Conservation (phyloP, 2,797 vertebrate species). For the Alfaro cultratus region DNA sequence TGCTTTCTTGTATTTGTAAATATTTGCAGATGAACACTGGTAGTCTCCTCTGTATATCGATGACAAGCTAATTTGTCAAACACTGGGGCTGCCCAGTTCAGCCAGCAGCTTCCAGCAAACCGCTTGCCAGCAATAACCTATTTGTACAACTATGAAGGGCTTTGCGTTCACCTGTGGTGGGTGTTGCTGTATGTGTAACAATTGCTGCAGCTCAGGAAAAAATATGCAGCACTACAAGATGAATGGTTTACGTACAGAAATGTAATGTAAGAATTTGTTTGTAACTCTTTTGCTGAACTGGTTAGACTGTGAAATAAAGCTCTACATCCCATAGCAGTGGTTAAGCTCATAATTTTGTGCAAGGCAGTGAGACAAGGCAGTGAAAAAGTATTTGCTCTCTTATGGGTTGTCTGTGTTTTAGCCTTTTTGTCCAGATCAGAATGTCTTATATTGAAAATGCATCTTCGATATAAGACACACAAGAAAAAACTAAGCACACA, state of each 20-base stretch:
- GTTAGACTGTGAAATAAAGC: slow-evolving; percentile 42
- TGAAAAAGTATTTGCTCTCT: not conserved
- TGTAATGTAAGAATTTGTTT: slow-evolving; percentile 38
- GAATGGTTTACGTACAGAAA: slow-evolving; percentile 7
- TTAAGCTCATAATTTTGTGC: slow-evolving; percentile 50
- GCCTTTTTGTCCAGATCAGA: not conserved
- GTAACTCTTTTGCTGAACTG: slow-evolving; percentile 39
- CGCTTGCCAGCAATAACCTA: slow-evolving; percentile 56
- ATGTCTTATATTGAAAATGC: not conserved
- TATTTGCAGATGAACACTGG: slow-evolving; percentile 71
- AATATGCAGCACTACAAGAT: slow-evolving; percentile 20
- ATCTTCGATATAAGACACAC: not conserved
- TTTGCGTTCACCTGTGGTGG: slow-evolving; percentile 38
- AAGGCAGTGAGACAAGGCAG: slow-evolving; percentile 42
- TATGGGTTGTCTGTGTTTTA: not conserved
- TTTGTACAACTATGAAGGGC: slow-evolving; percentile 60
- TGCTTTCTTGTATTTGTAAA: slow-evolving; percentile 49
- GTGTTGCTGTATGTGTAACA: slow-evolving; percentile 38
- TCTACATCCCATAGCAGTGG: slow-evolving; percentile 40
- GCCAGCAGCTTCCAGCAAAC: slow-evolving; percentile 57
- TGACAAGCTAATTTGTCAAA: slow-evolving; percentile 73
- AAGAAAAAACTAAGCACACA: not conserved
- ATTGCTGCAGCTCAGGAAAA: slow-evolving; percentile 27
- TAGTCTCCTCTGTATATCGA: slow-evolving; percentile 60
- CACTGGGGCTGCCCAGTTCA: slow-evolving; percentile 46